Percentiles rank a stretch among this genome's conserved stretches.
phyloP scores from a whole-genome alignment of 2,797 vertebrate genomes.

The Enteromius trimaculatus region DNA sequence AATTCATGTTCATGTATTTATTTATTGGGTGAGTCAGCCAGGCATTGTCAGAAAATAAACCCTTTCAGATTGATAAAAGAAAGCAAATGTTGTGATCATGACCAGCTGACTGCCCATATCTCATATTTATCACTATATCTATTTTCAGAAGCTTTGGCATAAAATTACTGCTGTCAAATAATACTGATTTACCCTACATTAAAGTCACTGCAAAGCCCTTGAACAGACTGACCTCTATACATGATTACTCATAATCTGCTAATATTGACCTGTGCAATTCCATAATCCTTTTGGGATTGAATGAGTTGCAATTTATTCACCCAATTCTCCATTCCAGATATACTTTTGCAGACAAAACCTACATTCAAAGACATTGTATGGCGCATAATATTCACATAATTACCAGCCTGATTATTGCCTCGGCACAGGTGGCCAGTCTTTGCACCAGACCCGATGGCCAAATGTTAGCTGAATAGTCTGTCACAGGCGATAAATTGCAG shows the following conservation, averaged over 20 bases:
- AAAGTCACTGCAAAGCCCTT: conserved; percentile 12
- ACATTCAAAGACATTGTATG: conserved; percentile 38
- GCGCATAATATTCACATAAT: conserved; percentile 42
- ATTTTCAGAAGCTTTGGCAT: neutral
- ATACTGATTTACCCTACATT: conserved; percentile 11
- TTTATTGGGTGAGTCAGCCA: conserved; percentile 1
- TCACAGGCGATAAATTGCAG: conserved; percentile 19
- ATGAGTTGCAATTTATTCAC: conserved; percentile 34
- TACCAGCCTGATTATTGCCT: conserved; percentile 32
- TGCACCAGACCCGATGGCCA: conserved; percentile 36
- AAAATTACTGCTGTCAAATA: neutral
- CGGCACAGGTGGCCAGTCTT: conserved; percentile 46
- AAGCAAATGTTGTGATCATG: neutral
- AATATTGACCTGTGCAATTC: conserved; percentile 50
- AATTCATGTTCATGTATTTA: neutral
- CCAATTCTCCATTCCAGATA: conserved; percentile 30
- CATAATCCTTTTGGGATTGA: conserved; percentile 47
- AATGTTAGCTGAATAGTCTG: conserved; percentile 44
- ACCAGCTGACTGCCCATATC: neutral
- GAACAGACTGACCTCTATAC: conserved; percentile 33
- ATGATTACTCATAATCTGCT: conserved; percentile 43
- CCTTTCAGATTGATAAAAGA: neutral
- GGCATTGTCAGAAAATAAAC: neutral
- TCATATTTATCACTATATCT: conserved; percentile 1
- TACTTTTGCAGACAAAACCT: conserved; percentile 37